Evolutionary conservation across 1,140 invertebrate genomes (phyloP), one percentile per base, ranked within the genome.

Genomic region (Platyscapa corneri): DNA sequence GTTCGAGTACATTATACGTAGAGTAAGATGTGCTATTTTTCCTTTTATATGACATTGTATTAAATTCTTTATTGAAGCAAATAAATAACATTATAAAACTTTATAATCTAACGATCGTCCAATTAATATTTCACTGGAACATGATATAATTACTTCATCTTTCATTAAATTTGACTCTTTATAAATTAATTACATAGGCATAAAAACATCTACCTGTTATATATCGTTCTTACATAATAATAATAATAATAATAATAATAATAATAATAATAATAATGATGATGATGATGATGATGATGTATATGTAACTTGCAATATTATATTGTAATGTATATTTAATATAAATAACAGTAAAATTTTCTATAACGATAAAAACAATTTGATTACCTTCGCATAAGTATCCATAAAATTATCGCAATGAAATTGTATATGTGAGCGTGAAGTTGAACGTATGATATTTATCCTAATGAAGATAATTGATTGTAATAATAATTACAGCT

Each of bases 401-500:
- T 67, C 7, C 65, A 39, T 84, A 72, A 79, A 79, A 79, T 72
- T n/a, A 67, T 79, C 74, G 39, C 67, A 79, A 79, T 56, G 16
- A 74, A 42, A 32, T 65, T 27, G 65, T 64, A 79, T 84, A 84
- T 72, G 79, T 79, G 83, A 72, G 49, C 76, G 49, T 79, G 72
- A 84, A 84, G 18, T 67, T 37, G 8, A 77, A 74, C 34, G 18
- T 49, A 75, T 30, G 70, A 60, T 82, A 75, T 83, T 83, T 76
- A 83, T 75, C n/a, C n/a, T 32, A 67, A 83, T 83, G 20, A n/a
- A 77, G 60, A 37, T 65, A 83, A 83, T 77, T 83, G 74, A 77
- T 83, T 75, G 53, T 53, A 83, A 77, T 77, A 67, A 72, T 77
- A 67, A 77, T 77, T 56, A 39, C 14, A 7, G 34, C 32, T 39